A percentile compares a stretch with the other conserved stretches of the same genome.
Evolutionary conservation across 2,797 vertebrate species (phyloP).

Genomic region (Prionace glauca): DNA sequence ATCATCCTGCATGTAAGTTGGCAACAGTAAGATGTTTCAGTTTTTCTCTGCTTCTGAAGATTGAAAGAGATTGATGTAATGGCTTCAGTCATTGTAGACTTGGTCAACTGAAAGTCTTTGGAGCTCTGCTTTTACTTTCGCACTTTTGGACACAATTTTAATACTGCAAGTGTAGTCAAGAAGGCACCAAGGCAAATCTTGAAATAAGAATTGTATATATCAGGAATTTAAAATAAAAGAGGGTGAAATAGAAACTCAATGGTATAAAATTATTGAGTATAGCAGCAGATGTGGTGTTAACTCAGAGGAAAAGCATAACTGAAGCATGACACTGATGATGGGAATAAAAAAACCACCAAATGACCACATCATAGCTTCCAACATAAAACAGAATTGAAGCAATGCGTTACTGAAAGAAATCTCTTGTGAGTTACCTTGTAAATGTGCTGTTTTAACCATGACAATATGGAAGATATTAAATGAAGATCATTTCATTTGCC

Average conservation of each 20-base stretch:
- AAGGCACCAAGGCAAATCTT: background rate
- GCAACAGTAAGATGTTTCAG: background rate
- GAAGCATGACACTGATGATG: background rate
- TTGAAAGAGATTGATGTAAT: background rate
- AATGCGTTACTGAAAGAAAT: background rate
- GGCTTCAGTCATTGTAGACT: background rate
- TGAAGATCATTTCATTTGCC: background rate
- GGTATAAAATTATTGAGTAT: background rate
- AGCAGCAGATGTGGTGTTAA: background rate
- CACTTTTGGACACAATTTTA: background rate
- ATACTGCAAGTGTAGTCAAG: background rate
- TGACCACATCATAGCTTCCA: background rate
- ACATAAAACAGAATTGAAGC: slow-evolving; percentile 1
- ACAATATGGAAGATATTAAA: slow-evolving; percentile 2
- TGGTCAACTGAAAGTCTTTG: background rate
- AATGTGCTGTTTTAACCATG: background rate
- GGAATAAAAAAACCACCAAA: background rate
- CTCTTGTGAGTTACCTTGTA: background rate
- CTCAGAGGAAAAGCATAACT: background rate
- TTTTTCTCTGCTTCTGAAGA: background rate
- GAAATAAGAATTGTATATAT: background rate
- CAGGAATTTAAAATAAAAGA: background rate
- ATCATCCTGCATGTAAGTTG: background rate
- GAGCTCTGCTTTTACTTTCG: background rate
- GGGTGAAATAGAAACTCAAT: background rate